Percentiles rank a stretch among this genome's conserved stretches.
phyloP scores from a whole-genome alignment of 2,888 invertebrate species.

The Pseudanteris insignis region DNA sequence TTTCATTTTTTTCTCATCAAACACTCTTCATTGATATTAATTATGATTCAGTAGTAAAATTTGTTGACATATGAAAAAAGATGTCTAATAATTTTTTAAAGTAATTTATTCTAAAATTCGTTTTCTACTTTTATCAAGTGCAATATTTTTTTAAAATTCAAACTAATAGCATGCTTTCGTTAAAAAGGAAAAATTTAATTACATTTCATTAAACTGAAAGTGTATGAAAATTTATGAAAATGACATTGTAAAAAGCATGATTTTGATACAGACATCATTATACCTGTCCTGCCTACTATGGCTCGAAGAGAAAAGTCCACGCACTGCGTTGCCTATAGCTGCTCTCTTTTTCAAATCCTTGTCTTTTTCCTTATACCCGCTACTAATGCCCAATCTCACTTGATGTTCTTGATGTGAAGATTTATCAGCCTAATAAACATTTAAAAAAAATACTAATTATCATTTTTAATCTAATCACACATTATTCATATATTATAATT shows the following conservation, averaged over 20 bases:
- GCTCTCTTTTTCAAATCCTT: constrained; percentile 64
- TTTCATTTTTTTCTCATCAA: no score
- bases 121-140: no score
- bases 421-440: constrained; percentile 57
- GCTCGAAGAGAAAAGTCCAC: constrained; percentile 65
- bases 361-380: constrained; percentile 58
- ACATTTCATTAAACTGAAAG: constrained; percentile 16
- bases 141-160: background rate
- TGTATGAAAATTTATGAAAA: constrained; percentile 43
- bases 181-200: background rate
- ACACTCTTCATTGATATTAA: no score
- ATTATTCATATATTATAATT: background rate
- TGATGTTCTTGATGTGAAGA: constrained; percentile 59
- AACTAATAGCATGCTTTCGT: constrained; percentile 9
- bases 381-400: constrained; percentile 54
- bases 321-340: constrained; percentile 66
- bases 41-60: no score
- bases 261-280: constrained; percentile 67
- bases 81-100: no score
- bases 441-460: no score
- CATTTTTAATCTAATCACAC: background rate
- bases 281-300: constrained; percentile 67
- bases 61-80: no score
- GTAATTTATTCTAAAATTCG: no score
- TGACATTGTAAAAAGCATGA: constrained; percentile 63